phyloP scores from a whole-genome alignment of 35 echinoderm and acorn worm genomes.

The Eucidaris tribuloides region DNA sequence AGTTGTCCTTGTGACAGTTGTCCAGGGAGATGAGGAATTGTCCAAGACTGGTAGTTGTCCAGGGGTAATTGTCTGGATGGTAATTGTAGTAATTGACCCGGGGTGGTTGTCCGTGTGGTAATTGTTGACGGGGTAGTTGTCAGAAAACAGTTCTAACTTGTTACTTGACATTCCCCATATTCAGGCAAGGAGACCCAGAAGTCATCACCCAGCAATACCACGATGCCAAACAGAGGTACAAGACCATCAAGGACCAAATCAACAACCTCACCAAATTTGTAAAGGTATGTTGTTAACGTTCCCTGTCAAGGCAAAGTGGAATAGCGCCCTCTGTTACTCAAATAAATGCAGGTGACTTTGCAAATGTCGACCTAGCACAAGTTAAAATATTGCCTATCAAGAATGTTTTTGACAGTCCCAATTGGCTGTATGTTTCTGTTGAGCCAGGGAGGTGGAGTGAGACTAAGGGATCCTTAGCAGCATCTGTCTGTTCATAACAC shows the following conservation, averaged over 20 bases:
- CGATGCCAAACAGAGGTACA: slow-evolving; percentile 37
- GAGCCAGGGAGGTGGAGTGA: background rate
- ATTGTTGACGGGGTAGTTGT: too few species aligned
- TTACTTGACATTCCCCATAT: slow-evolving; percentile 4
- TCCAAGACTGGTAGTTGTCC: too few species aligned
- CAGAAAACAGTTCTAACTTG: too few species aligned
- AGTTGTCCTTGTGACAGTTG: too few species aligned
- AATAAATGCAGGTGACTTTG: too few species aligned
- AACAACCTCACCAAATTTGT: slow-evolving; percentile 44
- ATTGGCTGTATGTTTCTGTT: background rate
- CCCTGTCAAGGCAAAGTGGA: background rate
- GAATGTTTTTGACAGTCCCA: too few species aligned
- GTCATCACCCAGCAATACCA: slow-evolving; percentile 49
- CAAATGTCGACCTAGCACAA: background rate
- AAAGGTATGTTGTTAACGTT: slow-evolving; percentile 25
- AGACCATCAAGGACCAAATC: slow-evolving; percentile 47
- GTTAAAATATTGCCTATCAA: background rate
- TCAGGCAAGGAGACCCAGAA: slow-evolving; percentile 69
- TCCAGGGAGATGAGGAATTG: too few species aligned
- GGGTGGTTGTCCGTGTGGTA: too few species aligned
- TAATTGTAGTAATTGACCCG: too few species aligned
- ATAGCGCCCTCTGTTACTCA: background rate
- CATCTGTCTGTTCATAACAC: background rate
- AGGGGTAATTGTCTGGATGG: too few species aligned
- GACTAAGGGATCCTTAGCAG: background rate